phyloP scores from a whole-genome alignment of 1,140 invertebrate genomes.

The Venustaconcha ellipsiformis region DNA sequence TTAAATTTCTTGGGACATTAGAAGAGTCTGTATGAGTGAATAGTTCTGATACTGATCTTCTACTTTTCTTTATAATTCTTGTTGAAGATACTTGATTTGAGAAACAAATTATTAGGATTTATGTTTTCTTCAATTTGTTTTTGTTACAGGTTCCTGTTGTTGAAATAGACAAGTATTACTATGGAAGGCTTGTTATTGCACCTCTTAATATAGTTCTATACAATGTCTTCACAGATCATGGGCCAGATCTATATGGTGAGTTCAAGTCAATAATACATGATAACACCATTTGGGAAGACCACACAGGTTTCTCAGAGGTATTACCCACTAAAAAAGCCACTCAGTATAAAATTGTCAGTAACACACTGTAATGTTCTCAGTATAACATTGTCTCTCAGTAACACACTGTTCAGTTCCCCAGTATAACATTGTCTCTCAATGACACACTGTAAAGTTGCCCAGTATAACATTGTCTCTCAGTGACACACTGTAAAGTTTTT shows the following conservation, averaged over 20 bases:
- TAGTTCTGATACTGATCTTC: no score
- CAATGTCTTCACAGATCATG: constrained; percentile 92
- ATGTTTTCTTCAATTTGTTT: not conserved
- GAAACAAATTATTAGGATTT: no score
- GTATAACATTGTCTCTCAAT: not conserved
- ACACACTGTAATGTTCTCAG: not conserved
- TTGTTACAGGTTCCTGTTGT: constrained; percentile 78
- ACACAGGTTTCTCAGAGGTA: no score
- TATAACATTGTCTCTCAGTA: not conserved
- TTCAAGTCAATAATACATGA: not conserved
- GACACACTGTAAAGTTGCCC: not conserved
- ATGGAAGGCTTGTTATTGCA: constrained; percentile 89
- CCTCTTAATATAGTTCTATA: constrained; percentile 95
- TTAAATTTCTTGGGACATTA: no score
- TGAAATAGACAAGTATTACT: constrained; percentile 89
- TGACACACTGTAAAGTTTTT: no score
- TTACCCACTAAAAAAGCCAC: not conserved
- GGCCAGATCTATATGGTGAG: constrained; percentile 70
- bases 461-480: not conserved
- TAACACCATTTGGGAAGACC: no score
- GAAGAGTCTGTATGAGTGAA: no score
- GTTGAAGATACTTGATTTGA: no score
- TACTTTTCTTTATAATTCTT: no score
- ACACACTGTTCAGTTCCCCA: no score
- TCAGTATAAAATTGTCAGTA: not conserved